phyloP scores from a whole-genome alignment of 2,888 invertebrate genomes.

The Eudemis profundana region DNA sequence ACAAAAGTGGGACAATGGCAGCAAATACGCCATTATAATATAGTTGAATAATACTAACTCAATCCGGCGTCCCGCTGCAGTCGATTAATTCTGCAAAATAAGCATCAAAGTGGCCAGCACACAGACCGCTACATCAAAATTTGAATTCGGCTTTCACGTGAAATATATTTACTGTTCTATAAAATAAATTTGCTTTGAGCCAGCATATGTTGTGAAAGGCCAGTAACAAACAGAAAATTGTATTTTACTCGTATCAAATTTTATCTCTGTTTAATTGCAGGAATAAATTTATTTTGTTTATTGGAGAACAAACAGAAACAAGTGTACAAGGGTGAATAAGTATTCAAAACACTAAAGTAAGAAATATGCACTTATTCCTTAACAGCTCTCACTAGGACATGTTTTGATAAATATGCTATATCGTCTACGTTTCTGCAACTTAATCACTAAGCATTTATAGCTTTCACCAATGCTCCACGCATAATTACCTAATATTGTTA shows the following conservation, averaged over 20 bases:
- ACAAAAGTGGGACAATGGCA: neutral
- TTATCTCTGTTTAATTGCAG: no score
- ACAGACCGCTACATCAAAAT: slow-evolving; percentile 12
- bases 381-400: no score
- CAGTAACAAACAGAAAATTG: neutral
- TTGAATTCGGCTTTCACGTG: neutral
- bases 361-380: no score
- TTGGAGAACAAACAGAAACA: no score
- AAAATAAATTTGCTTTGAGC: neutral
- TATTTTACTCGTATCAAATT: neutral
- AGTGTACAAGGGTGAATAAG: no score
- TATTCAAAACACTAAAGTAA: no score
- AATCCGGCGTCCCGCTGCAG: slow-evolving; percentile 3
- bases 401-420: no score
- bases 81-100: slow-evolving; percentile 26
- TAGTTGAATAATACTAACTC: slow-evolving; percentile 16
- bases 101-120: slow-evolving; percentile 17
- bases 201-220: neutral
- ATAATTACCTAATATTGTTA: no score
- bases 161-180: neutral
- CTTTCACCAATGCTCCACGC: no score
- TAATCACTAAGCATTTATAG: no score
- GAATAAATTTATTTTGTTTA: no score
- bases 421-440: no score
- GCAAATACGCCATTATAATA: slow-evolving; percentile 10